Conservation (phyloP, 2,113 vertebrate genomes). For the Picathartes gymnocephalus region DNA sequence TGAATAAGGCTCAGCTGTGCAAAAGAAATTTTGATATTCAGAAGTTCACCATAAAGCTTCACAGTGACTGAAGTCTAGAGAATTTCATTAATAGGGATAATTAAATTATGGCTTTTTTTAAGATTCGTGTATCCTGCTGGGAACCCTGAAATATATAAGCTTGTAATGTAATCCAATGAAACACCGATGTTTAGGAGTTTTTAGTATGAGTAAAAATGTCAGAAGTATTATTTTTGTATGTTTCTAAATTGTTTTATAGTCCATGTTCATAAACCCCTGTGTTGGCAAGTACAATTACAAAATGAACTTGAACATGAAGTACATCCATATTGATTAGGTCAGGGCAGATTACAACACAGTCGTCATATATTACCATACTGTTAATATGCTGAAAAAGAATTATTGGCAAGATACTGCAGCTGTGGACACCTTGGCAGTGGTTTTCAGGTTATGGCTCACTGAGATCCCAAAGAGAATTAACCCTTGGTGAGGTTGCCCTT, state of each 20-base stretch:
- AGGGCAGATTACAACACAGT: constrained; percentile 8
- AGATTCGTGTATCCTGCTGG: background rate
- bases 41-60: background rate
- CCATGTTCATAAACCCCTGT: constrained; percentile 26
- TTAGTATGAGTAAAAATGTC: background rate
- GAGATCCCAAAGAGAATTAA: background rate
- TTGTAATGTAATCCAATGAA: background rate
- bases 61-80: background rate
- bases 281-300: constrained; percentile 51
- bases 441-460: background rate
- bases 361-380: background rate
- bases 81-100: constrained; percentile 8
- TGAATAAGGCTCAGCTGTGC: background rate
- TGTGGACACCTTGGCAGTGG: background rate
- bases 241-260: constrained; percentile 49
- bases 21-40: background rate
- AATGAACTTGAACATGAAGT: constrained; percentile 44
- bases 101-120: background rate
- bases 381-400: background rate
- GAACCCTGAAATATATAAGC: background rate
- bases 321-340: constrained; percentile 32
- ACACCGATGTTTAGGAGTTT: background rate
- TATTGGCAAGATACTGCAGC: background rate
- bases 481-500: background rate
- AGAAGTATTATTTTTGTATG: constrained; percentile 40